These are phyloP conservation scores for Panulirus ornatus DNA, from an alignment of 1,140 invertebrate species.

Conservation along the genomic window DNA sequence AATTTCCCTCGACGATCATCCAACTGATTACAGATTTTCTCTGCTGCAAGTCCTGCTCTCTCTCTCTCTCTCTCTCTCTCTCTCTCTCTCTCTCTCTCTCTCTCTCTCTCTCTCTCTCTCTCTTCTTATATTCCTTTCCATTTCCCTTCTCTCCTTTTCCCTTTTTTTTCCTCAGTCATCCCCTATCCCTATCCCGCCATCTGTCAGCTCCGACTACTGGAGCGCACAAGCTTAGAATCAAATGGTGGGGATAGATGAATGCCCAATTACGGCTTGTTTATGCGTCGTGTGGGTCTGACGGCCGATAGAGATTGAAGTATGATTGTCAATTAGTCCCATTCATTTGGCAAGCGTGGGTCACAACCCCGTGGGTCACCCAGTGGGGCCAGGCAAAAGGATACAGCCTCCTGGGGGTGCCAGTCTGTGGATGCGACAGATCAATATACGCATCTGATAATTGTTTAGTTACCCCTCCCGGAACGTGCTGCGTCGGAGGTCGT, in stretches of 20 bases:
- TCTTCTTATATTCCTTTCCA: not conserved
- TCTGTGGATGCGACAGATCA: not conserved
- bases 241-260: not conserved
- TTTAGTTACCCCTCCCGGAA: too few relatives aligned
- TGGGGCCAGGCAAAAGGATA: too few relatives aligned
- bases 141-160: not conserved
- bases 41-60: too few relatives aligned
- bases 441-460: too few relatives aligned
- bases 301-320: not conserved
- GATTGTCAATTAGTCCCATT: conserved; percentile 1
- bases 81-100: too few relatives aligned
- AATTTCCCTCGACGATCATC: too few relatives aligned
- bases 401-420: too few relatives aligned
- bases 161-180: not conserved
- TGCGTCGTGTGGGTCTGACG: not conserved
- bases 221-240: not conserved
- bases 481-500: too few relatives aligned
- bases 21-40: too few relatives aligned
- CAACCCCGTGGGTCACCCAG: too few relatives aligned
- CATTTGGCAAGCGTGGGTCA: not conserved
- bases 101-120: not conserved
- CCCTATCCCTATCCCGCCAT: not conserved
- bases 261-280: not conserved
- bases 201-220: too few relatives aligned
- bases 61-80: too few relatives aligned